phyloP scores from a whole-genome alignment of 2,797 vertebrate genomes.

The Acrossocheilus fasciatus region DNA sequence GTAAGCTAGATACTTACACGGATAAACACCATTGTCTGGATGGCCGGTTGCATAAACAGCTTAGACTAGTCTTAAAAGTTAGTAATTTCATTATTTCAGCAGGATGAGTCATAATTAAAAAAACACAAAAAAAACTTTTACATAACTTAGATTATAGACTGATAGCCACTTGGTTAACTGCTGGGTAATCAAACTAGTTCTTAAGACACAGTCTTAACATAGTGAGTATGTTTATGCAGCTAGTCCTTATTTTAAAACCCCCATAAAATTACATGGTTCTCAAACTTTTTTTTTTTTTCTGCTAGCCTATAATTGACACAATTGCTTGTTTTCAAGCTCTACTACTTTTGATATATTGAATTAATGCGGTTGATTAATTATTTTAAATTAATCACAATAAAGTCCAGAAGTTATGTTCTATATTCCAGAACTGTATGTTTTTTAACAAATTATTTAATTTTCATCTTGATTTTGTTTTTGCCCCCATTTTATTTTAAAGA shows the following conservation, averaged over 20 bases:
- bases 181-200: too few species aligned
- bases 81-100: too few species aligned
- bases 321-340: not conserved
- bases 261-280: not conserved
- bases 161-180: too few species aligned
- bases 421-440: not conserved
- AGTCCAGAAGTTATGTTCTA: too few species aligned
- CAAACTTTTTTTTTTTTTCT: not conserved
- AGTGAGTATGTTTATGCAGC: not conserved
- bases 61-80: not conserved
- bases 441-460: not conserved
- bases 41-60: not conserved
- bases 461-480: too few species aligned
- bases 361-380: not conserved
- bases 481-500: not conserved
- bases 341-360: not conserved
- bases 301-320: not conserved
- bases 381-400: not conserved
- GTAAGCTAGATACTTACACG: conserved; percentile 71
- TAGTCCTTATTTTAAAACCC: not conserved
- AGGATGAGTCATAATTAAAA: too few species aligned
- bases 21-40: not conserved
- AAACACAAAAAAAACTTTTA: too few species aligned
- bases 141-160: too few species aligned
- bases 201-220: not conserved